These are phyloP conservation scores for Aphelinus atriplicis DNA, from an alignment of 1,140 invertebrate species.

Conservation along the genomic window DNA sequence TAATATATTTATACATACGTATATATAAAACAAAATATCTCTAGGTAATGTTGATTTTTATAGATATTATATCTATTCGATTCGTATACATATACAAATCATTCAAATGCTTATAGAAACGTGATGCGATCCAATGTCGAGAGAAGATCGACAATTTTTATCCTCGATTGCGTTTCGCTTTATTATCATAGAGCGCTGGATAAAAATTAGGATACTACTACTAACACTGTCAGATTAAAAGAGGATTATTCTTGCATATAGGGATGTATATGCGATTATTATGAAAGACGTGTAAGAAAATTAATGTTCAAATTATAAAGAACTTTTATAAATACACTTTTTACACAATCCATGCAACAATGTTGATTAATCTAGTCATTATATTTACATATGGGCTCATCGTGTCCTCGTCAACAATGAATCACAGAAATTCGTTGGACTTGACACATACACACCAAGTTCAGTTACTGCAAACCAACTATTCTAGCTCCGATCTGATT, in stretches of 20 bases:
- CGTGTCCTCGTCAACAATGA: constrained; percentile 16
- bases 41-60: constrained; percentile 33
- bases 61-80: constrained; percentile 16
- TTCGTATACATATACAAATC: background rate
- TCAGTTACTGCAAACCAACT: constrained; percentile 63
- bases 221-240: constrained; percentile 6
- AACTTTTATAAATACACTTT: constrained; percentile 38
- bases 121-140: background rate
- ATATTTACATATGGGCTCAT: constrained; percentile 5
- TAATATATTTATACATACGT: constrained; percentile 19
- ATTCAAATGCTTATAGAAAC: constrained; percentile 7
- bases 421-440: constrained; percentile 14
- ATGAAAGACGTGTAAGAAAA: background rate
- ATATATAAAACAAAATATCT: background rate
- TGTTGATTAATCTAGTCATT: constrained; percentile 33
- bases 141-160: background rate
- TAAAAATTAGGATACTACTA: constrained; percentile 10
- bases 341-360: constrained; percentile 32
- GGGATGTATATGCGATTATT: too few species aligned
- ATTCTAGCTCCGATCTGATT: constrained; percentile 68
- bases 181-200: constrained; percentile 21
- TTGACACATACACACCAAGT: background rate
- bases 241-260: constrained; percentile 11
- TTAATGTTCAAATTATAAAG: constrained; percentile 33
- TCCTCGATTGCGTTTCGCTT: constrained; percentile 15